Percentiles rank a stretch among this genome's conserved stretches.
phyloP scores from a whole-genome alignment of 2,113 vertebrate genomes.

The Phyllopteryx taeniolatus region DNA sequence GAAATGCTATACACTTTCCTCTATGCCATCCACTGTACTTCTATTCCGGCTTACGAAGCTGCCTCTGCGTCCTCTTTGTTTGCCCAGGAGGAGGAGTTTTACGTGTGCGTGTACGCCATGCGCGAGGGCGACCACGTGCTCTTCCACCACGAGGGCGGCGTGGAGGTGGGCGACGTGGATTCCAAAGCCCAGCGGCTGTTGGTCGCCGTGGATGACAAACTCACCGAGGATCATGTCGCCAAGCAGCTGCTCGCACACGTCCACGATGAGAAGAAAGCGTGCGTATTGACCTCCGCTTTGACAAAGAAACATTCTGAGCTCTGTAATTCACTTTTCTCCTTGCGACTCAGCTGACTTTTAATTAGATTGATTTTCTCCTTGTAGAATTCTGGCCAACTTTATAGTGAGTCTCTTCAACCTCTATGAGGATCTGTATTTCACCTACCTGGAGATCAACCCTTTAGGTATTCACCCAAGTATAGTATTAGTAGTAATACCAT shows the following conservation, averaged over 20 bases:
- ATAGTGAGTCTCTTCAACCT: slow-evolving; percentile 89
- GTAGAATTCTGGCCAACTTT: slow-evolving; percentile 87
- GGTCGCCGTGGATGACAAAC: slow-evolving; percentile 83
- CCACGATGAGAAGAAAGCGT: slow-evolving; percentile 82
- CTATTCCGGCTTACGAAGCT: no score
- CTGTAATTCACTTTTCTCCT: not conserved
- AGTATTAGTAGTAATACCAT: not conserved
- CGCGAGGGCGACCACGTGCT: slow-evolving; percentile 90
- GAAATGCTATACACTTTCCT: no score
- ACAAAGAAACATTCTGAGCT: not conserved
- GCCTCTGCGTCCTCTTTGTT: not conserved
- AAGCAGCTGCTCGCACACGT: slow-evolving; percentile 79
- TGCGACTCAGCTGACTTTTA: not conserved
- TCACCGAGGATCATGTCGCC: slow-evolving; percentile 74
- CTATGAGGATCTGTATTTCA: slow-evolving; percentile 95
- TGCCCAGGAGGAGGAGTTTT: slow-evolving; percentile 90
- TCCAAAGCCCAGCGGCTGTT: slow-evolving; percentile 85
- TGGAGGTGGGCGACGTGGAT: slow-evolving; percentile 96
- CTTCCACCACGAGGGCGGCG: slow-evolving; percentile 91
- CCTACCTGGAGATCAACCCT: slow-evolving; percentile 98
- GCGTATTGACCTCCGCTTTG: slow-evolving; percentile 42
- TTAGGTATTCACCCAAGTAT: slow-evolving; percentile 72
- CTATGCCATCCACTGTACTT: no score
- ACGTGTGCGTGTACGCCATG: slow-evolving; percentile 88
- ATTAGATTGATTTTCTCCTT: slow-evolving; percentile 14